Evolutionary conservation across 2,888 invertebrate genomes (phyloP).

Genomic region (Watsonalla binaria): DNA sequence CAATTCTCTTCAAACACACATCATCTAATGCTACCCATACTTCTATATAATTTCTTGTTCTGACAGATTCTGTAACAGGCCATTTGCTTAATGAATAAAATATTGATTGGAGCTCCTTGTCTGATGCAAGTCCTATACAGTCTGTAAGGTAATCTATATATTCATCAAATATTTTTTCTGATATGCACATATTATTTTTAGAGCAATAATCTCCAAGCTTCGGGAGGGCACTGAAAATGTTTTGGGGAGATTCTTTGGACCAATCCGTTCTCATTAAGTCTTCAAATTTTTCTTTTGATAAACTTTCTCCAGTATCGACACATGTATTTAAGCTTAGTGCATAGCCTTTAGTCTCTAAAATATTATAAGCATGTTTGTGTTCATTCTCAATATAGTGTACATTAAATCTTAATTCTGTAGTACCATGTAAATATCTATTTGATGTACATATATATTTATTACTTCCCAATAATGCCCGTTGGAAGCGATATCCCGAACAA

Average conservation of each 20-base stretch:
- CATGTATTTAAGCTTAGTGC: constrained; percentile 27
- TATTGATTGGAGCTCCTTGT: constrained; percentile 76
- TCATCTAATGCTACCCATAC: constrained; percentile 84
- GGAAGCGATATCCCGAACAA: constrained; percentile 13
- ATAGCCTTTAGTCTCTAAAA: constrained; percentile 59
- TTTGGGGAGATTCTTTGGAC: constrained; percentile 34
- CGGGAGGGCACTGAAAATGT: constrained; percentile 49
- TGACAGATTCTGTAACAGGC: constrained; percentile 70
- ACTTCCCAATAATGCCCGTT: constrained; percentile 3
- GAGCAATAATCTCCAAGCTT: constrained; percentile 49
- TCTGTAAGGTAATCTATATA: constrained; percentile 68
- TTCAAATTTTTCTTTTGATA: constrained; percentile 37
- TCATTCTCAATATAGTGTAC: constrained; percentile 57
- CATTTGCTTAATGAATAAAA: constrained; percentile 72
- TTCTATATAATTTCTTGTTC: constrained; percentile 79
- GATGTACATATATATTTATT: constrained; percentile 16
- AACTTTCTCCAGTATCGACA: constrained; percentile 5
- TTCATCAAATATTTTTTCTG: constrained; percentile 54
- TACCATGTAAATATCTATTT: constrained; percentile 32
- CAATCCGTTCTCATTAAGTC: constrained; percentile 40
- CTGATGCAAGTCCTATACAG: constrained; percentile 72
- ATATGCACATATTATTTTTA: constrained; percentile 49
- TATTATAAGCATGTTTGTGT: constrained; percentile 57
- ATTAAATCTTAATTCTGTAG: constrained; percentile 34
- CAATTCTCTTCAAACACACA: constrained; percentile 71